Percentiles rank a stretch among this genome's conserved stretches.
These are phyloP conservation scores for Drosophila quadrilineata DNA, from an alignment of 1,140 invertebrate genomes.

Conservation along the genomic window DNA sequence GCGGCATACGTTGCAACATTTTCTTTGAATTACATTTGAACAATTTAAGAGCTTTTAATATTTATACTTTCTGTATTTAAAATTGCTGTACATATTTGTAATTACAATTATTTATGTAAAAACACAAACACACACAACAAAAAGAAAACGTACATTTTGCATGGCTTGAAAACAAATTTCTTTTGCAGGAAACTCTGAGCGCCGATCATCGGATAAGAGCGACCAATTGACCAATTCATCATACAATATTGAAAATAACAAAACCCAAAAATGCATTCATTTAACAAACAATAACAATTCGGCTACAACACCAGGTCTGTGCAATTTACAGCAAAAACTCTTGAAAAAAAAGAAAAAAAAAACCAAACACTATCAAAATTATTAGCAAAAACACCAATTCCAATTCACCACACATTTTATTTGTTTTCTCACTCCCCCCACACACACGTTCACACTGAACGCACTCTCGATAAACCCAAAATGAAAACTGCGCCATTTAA, in stretches of 20 bases:
- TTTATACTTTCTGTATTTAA: slow-evolving; percentile 12
- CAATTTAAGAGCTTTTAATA: slow-evolving; percentile 5
- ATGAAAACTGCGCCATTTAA: no score
- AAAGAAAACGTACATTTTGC: slow-evolving; percentile 57
- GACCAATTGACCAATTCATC: slow-evolving; percentile 81
- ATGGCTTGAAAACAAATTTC: slow-evolving; percentile 81
- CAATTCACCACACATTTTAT: not conserved
- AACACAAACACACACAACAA: slow-evolving; percentile 34
- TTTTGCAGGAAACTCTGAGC: slow-evolving; percentile 81
- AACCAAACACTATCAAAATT: not conserved
- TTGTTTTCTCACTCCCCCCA: no score
- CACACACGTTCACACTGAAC: not conserved
- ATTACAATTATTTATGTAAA: not conserved
- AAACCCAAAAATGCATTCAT: slow-evolving; percentile 81
- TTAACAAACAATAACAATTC: slow-evolving; percentile 82
- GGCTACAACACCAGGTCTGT: slow-evolving; percentile 81
- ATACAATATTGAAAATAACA: slow-evolving; percentile 81
- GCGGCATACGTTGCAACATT: not conserved
- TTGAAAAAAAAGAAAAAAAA: slow-evolving; percentile 34
- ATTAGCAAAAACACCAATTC: not conserved
- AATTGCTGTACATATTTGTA: not conserved
- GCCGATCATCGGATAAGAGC: slow-evolving; percentile 81
- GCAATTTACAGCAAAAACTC: slow-evolving; percentile 66
- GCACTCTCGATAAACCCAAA: slow-evolving; percentile 2
- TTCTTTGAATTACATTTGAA: not conserved